Base-by-base conservation (phyloP, 2,797 vertebrate genomes). In the Helostoma temminkii region DNA sequence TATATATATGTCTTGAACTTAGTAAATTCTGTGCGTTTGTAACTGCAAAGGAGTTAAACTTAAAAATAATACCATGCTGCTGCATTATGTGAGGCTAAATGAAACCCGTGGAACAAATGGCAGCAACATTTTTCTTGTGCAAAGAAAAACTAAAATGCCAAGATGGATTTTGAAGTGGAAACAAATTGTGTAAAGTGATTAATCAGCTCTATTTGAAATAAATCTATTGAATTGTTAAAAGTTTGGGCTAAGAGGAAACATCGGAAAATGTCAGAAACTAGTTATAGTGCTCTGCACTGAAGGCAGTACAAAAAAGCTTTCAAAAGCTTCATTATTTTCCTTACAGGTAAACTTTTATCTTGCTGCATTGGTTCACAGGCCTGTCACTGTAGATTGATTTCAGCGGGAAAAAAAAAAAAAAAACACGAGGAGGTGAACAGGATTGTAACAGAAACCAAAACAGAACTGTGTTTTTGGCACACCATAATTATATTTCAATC, bases 401-500 rank as follows among this genome's bases (percentile, higher is more conserved):
- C 52, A 72, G 41, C 30, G 14, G n/a, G 61, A 78, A 74, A 85
- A 74, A 8, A 41, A 18, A 2, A 5, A 41, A 21, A 21, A 21
- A 45, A 42, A 4, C 76, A 46, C 66, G 43, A 56, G 65, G 61
- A 60, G 47, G 66, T 76, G 71, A 84, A 83, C 76, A 70, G 77
- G 83, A 88, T 88, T 89, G 83, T 68, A 78, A 86, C 69, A 78
- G 71, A 80, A 90, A 93, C 90, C 83, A 81, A 88, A 93, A 91
- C 85, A 89, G 80, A 90, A 83, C 71, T 63, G 54, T 85, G 82
- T 92, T 91, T 91, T 91, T 90, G 86, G 89, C 77, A 81, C 74
- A 75, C 76, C 67, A 80, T 94, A 92, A 94, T 94, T 94, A 93
- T 93, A 93, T 93, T 94, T 93, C 92, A 93, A 93, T 94, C 93